A percentile compares a stretch with the other conserved stretches of the same genome.
Conservation (phyloP, 2,113 vertebrate genomes). For the Centropus bengalensis region DNA sequence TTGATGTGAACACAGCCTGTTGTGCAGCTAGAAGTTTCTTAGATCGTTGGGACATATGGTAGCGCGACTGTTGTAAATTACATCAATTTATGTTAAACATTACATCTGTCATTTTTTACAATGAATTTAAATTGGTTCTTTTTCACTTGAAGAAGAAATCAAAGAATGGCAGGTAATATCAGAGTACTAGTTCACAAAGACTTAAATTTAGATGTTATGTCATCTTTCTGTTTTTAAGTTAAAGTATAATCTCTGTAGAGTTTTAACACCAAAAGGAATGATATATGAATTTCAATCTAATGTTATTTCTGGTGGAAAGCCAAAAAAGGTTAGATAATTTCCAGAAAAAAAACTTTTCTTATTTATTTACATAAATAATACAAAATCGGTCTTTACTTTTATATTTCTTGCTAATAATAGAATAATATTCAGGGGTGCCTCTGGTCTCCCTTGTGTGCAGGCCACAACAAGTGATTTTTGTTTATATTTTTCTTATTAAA, state of each 20-base stretch:
- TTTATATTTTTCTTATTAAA: neutral
- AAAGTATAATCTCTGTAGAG: neutral
- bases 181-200: neutral
- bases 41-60: neutral
- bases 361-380: slow-evolving; percentile 6
- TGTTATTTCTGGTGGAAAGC: neutral
- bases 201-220: neutral
- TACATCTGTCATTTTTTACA: neutral
- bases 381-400: neutral
- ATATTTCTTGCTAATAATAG: neutral
- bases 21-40: neutral
- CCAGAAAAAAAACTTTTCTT: slow-evolving; percentile 10
- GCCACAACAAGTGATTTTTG: neutral
- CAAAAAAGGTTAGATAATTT: neutral
- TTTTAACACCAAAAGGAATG: slow-evolving; percentile 9
- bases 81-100: slow-evolving; percentile 12
- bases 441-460: neutral
- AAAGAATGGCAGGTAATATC: neutral
- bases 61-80: slow-evolving; percentile 5
- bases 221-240: slow-evolving; percentile 15
- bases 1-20: neutral
- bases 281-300: neutral
- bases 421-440: neutral
- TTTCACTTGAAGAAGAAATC: neutral
- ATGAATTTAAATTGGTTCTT: slow-evolving; percentile 31